These are phyloP conservation scores for Andinoacara biseriatus DNA, from an alignment of 2,113 vertebrate species.

Conservation along the genomic window DNA sequence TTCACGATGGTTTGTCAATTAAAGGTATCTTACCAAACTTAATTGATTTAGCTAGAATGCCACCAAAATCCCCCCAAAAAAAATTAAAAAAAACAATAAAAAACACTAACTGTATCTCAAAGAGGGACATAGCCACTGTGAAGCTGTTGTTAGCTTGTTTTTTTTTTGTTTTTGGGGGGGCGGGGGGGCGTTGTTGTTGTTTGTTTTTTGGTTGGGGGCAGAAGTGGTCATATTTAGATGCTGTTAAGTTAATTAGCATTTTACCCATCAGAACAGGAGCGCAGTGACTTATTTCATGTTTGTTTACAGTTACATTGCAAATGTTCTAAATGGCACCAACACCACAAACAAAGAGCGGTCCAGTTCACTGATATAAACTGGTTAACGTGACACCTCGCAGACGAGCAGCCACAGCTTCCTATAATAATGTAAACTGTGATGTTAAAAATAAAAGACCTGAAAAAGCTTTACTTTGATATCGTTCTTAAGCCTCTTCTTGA, in stretches of 20 bases:
- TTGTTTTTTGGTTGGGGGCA: too few species aligned
- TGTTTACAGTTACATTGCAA: too few species aligned
- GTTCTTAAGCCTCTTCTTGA: background rate
- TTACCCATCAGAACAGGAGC: too few species aligned
- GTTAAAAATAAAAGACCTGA: too few species aligned
- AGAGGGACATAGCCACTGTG: background rate
- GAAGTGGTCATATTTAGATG: background rate
- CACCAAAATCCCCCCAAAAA: background rate
- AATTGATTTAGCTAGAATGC: background rate
- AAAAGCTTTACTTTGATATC: background rate
- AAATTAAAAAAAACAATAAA: background rate
- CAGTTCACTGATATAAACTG: background rate
- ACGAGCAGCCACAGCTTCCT: too few species aligned
- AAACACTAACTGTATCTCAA: background rate
- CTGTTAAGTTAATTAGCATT: too few species aligned
- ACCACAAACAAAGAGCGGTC: background rate
- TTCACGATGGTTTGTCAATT: background rate
- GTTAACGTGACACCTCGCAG: too few species aligned
- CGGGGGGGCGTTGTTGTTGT: background rate
- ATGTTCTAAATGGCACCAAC: too few species aligned
- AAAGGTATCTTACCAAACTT: background rate
- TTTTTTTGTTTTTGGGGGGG: too few species aligned
- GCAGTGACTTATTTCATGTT: too few species aligned
- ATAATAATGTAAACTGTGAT: too few species aligned
- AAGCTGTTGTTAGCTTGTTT: background rate